A percentile compares a stretch with the other conserved stretches of the same genome.
phyloP scores from a whole-genome alignment of 2,888 invertebrate species.

The Calliscelio sp. region DNA sequence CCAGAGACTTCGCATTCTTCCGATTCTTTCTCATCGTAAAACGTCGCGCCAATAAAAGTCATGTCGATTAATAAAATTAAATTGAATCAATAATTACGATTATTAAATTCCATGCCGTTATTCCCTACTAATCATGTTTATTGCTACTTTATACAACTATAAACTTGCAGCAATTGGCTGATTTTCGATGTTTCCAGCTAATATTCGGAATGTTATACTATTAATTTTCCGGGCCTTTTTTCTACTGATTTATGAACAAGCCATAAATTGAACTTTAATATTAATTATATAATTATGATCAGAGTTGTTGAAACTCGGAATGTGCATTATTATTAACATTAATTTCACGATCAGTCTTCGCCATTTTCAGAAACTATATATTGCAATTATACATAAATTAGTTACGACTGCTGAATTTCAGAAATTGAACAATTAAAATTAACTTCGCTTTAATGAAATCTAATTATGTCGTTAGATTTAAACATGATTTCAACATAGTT shows the following conservation, averaged over 20 bases:
- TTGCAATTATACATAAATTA: background rate
- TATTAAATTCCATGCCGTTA: slow-evolving; percentile 1
- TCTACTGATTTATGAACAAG: background rate
- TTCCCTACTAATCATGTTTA: too few species aligned
- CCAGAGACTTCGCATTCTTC: too few species aligned
- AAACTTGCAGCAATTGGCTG: too few species aligned
- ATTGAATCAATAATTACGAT: background rate
- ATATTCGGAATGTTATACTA: background rate
- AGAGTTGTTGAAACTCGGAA: too few species aligned
- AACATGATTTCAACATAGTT: background rate
- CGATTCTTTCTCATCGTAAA: background rate
- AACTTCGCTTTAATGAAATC: too few species aligned
- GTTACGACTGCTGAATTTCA: background rate
- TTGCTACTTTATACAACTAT: background rate
- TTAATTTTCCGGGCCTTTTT: background rate
- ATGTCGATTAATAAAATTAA: slow-evolving; percentile 3
- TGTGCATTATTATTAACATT: too few species aligned
- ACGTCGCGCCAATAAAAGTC: background rate
- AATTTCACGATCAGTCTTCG: too few species aligned
- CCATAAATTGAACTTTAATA: background rate
- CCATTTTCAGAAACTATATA: too few species aligned
- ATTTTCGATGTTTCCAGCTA: too few species aligned
- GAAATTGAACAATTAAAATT: background rate
- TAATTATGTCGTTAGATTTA: too few species aligned
- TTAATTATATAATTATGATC: background rate